Percentiles rank a stretch among this genome's conserved stretches.
These are phyloP conservation scores for Anastatus disparis DNA, from an alignment of 1,140 invertebrate genomes.

Conservation along the genomic window DNA sequence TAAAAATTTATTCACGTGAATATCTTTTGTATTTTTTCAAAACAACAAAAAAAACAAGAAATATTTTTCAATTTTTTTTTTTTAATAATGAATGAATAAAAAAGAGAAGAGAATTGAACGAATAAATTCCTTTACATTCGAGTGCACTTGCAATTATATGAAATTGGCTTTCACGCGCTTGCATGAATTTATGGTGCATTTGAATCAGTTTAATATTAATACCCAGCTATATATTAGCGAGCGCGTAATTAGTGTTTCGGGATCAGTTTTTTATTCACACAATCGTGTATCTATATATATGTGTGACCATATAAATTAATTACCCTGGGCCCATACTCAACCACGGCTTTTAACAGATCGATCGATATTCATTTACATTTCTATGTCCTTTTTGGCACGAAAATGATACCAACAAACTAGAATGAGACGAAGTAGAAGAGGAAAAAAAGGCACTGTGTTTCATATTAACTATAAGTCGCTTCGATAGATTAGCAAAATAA, in stretches of 20 bases:
- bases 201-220: slow-evolving; percentile 11
- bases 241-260: not conserved
- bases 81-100: too few species aligned
- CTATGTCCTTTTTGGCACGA: not conserved
- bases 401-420: not conserved
- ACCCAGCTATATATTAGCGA: not conserved
- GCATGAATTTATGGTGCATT: slow-evolving; percentile 9
- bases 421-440: too few species aligned
- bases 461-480: too few species aligned
- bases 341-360: not conserved
- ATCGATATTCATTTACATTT: slow-evolving; percentile 24
- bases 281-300: too few species aligned
- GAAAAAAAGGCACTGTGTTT: too few species aligned
- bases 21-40: too few species aligned
- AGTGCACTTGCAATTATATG: not conserved
- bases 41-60: too few species aligned
- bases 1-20: slow-evolving; percentile 30
- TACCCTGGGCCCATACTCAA: not conserved
- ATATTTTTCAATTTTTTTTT: too few species aligned
- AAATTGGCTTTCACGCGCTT: not conserved
- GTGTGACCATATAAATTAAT: slow-evolving; percentile 20
- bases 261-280: not conserved
- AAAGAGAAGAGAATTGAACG: too few species aligned
- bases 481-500: slow-evolving; percentile 17
- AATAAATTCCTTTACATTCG: not conserved